These are phyloP conservation scores for Vireo griseus DNA, from an alignment of 2,797 vertebrate species.

Conservation along the genomic window DNA sequence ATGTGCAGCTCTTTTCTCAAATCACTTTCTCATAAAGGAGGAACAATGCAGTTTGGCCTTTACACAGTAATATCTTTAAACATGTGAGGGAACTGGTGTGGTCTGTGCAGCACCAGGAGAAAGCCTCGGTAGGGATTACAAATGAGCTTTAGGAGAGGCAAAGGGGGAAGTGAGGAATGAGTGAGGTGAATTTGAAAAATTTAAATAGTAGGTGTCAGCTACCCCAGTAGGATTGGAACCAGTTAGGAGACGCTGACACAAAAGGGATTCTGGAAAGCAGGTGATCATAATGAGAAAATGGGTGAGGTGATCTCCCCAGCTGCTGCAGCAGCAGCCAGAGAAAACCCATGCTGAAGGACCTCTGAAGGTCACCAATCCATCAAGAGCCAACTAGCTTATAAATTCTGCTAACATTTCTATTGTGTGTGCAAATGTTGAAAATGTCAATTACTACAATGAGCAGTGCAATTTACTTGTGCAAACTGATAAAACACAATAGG, in stretches of 20 bases:
- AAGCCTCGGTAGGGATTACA: not conserved
- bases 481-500: constrained; percentile 4
- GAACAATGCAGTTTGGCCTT: not conserved
- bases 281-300: not conserved
- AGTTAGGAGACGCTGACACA: not conserved
- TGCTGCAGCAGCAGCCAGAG: not conserved
- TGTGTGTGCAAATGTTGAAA: not conserved
- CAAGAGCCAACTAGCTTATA: not conserved
- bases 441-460: not conserved
- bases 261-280: not conserved
- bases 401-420: not conserved
- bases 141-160: not conserved
- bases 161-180: not conserved
- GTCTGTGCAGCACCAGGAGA: not conserved
- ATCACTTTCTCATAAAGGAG: not conserved
- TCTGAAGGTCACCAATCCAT: constrained; percentile 11
- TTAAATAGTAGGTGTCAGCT: not conserved
- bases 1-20: not conserved
- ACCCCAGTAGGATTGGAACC: not conserved
- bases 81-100: not conserved
- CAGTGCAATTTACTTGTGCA: constrained; percentile 1
- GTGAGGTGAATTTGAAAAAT: not conserved
- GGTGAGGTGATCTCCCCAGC: not conserved
- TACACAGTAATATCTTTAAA: not conserved
- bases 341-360: not conserved